These are phyloP conservation scores for Aphelenchoides besseyi DNA, from an alignment of 1,140 invertebrate genomes.

Conservation along the genomic window DNA sequence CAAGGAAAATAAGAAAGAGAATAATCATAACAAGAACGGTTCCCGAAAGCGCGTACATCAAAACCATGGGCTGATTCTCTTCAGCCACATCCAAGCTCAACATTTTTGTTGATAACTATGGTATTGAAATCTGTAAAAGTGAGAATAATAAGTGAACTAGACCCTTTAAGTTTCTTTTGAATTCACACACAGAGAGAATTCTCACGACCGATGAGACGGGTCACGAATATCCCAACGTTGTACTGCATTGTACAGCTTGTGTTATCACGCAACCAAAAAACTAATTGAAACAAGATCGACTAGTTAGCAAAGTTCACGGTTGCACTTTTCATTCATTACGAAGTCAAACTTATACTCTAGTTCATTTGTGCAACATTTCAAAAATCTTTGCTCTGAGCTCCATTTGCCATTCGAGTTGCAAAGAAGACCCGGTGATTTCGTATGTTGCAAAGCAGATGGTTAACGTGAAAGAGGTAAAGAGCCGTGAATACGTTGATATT, in stretches of 20 bases:
- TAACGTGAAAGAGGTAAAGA: too few species aligned
- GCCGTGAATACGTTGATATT: too few species aligned
- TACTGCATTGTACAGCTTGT: background rate
- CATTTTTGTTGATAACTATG: constrained; percentile 9
- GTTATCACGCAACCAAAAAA: background rate
- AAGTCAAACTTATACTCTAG: too few species aligned
- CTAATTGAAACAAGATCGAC: background rate
- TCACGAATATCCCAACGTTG: background rate
- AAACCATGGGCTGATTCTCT: constrained; percentile 18
- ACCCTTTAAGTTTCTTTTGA: background rate
- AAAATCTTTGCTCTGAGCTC: too few species aligned
- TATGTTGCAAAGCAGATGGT: too few species aligned
- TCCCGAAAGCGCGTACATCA: constrained; percentile 32
- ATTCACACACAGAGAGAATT: background rate
- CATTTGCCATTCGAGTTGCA: too few species aligned
- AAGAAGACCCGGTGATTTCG: too few species aligned
- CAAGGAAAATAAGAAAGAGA: constrained; percentile 31
- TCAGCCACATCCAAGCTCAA: constrained; percentile 24
- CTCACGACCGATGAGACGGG: background rate
- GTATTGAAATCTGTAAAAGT: too few species aligned
- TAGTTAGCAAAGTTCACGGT: too few species aligned
- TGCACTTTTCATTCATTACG: too few species aligned
- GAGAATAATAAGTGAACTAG: too few species aligned
- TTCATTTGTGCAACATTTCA: too few species aligned
- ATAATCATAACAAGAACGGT: constrained; percentile 31